These are phyloP conservation scores for Oryzias celebensis DNA, from an alignment of 2,113 vertebrate species.

Conservation along the genomic window DNA sequence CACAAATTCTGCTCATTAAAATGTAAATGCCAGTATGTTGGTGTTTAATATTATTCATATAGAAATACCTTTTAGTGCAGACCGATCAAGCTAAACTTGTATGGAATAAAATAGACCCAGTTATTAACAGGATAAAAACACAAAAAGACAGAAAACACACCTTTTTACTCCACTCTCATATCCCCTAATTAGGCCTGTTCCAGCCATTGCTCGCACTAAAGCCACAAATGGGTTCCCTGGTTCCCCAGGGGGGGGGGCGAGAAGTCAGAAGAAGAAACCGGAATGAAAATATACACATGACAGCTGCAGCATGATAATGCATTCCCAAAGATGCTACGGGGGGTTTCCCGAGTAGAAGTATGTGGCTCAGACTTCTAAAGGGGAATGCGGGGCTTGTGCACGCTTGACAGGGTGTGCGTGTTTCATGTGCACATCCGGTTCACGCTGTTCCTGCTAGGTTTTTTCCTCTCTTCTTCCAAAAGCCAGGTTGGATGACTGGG, in stretches of 20 bases:
- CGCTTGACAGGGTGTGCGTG: constrained; percentile 2
- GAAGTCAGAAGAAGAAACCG: constrained; percentile 6
- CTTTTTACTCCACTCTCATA: constrained; percentile 27
- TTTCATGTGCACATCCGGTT: constrained; percentile 19
- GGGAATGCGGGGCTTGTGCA: constrained; percentile 11
- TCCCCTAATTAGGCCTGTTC: constrained; percentile 56
- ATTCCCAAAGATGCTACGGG: constrained; percentile 46
- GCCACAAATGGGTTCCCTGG: constrained; percentile 58
- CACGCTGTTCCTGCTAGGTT: constrained; percentile 13
- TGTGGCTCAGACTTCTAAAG: constrained; percentile 61
- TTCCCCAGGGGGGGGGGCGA: constrained; percentile 13
- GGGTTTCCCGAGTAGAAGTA: constrained; percentile 42
- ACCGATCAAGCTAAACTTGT: constrained; percentile 22
- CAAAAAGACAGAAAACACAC: constrained; percentile 4
- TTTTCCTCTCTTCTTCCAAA: constrained; percentile 13
- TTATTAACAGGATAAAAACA: constrained; percentile 33
- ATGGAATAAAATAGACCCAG: not conserved
- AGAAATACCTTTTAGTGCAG: constrained; percentile 28
- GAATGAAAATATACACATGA: constrained; percentile 64
- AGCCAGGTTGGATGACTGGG: constrained; percentile 25
- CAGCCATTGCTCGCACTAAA: constrained; percentile 26
- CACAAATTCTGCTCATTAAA: not conserved
- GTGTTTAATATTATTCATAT: constrained; percentile 1
- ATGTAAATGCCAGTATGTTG: not conserved
- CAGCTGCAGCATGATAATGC: constrained; percentile 58